phyloP scores from a whole-genome alignment of 2,113 vertebrate genomes.

The Octodon degus region DNA sequence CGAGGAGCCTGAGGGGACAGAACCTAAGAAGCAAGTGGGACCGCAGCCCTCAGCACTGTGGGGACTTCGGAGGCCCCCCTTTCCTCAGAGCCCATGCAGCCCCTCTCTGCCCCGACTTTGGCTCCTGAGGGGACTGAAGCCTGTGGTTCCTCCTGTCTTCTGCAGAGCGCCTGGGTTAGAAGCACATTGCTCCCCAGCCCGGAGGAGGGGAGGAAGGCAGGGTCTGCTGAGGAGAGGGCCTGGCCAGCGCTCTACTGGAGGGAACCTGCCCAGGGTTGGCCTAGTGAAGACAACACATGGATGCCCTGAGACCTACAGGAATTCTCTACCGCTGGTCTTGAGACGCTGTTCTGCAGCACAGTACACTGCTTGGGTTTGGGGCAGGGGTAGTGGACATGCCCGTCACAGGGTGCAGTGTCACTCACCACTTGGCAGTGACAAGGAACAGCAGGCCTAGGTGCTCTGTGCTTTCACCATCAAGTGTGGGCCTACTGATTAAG shows the following conservation, averaged over 20 bases:
- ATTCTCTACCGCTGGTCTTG: neutral
- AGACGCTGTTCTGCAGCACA: too few species aligned
- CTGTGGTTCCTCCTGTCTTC: neutral
- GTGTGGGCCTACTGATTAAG: too few species aligned
- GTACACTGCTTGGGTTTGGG: neutral
- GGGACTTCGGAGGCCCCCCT: neutral
- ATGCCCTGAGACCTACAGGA: neutral
- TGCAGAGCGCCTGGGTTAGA: neutral
- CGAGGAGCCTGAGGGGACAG: neutral
- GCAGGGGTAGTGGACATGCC: neutral
- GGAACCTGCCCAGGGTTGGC: neutral
- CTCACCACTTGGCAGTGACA: neutral
- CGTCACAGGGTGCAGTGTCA: too few species aligned
- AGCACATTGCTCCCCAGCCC: neutral
- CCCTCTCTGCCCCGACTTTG: neutral
- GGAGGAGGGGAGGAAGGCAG: neutral
- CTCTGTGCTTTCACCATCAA: too few species aligned
- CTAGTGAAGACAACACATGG: neutral
- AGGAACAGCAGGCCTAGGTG: neutral
- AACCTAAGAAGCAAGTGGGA: neutral
- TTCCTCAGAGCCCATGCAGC: neutral
- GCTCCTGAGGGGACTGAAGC: neutral
- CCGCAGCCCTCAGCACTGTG: neutral
- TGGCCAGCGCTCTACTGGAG: neutral
- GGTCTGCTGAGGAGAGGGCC: neutral